Evolutionary conservation across 2,888 invertebrate species (phyloP).

Genomic region (Meghimatium bilineatum): DNA sequence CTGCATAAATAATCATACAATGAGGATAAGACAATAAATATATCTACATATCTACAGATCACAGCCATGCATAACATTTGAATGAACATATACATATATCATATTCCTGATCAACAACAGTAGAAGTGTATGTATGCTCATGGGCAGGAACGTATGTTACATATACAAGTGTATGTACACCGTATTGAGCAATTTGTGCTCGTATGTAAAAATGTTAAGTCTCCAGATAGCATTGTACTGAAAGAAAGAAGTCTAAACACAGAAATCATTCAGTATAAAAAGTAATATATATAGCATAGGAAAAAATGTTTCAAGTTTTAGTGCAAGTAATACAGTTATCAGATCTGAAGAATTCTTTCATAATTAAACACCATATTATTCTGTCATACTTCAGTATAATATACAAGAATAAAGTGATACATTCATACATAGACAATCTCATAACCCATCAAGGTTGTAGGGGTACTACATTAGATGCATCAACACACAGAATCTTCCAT

Average conservation of each 20-base stretch:
- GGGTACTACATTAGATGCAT: no score
- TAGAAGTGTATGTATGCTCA: neutral
- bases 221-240: neutral
- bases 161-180: neutral
- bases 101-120: neutral
- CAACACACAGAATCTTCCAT: no score
- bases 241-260: no score
- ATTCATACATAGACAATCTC: no score
- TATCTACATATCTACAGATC: constrained; percentile 31
- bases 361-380: no score
- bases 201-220: neutral
- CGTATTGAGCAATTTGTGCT: neutral
- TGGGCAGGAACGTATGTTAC: neutral
- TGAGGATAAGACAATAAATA: constrained; percentile 3
- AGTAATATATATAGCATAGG: neutral
- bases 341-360: no score
- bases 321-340: neutral
- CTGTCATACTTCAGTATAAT: no score
- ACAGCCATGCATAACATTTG: neutral
- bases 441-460: no score
- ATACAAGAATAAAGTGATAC: no score
- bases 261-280: neutral
- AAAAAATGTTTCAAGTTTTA: neutral
- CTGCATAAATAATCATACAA: neutral
- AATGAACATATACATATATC: neutral